These are phyloP conservation scores for Podarcis muralis DNA, from an alignment of 2,113 vertebrate species.

Conservation along the genomic window DNA sequence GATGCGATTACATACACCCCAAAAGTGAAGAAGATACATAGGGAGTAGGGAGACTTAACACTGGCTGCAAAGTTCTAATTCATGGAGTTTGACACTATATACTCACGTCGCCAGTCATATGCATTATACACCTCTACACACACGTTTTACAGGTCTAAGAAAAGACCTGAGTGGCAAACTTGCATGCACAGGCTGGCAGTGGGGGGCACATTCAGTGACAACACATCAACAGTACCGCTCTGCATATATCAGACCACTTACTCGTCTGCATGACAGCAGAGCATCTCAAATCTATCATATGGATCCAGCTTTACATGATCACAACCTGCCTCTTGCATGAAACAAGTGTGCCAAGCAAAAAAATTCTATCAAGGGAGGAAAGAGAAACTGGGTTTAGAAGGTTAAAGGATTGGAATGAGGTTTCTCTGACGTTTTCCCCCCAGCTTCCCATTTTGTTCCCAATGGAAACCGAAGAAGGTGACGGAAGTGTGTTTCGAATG, in stretches of 20 bases:
- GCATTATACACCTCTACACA: not conserved
- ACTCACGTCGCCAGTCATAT: not conserved
- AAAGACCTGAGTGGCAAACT: slow-evolving; percentile 11
- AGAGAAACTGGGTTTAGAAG: not conserved
- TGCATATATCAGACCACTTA: not conserved
- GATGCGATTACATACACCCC: not conserved
- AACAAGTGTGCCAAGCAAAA: not conserved
- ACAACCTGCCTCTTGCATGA: not conserved
- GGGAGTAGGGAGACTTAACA: not conserved
- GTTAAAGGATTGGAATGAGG: not conserved
- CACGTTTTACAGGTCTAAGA: not conserved
- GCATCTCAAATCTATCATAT: not conserved
- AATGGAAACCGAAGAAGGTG: not conserved
- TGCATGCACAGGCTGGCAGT: not conserved
- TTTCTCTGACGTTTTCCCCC: too few relatives aligned
- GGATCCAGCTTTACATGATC: not conserved
- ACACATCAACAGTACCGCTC: not conserved
- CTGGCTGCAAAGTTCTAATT: not conserved
- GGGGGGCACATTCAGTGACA: not conserved
- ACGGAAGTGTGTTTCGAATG: not conserved
- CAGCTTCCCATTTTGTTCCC: not conserved
- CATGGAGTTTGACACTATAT: not conserved
- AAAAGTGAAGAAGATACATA: not conserved
- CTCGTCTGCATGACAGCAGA: not conserved
- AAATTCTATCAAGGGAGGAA: not conserved